Base-by-base conservation (phyloP, 2,113 vertebrate species). In the Rafetus swinhoei region DNA sequence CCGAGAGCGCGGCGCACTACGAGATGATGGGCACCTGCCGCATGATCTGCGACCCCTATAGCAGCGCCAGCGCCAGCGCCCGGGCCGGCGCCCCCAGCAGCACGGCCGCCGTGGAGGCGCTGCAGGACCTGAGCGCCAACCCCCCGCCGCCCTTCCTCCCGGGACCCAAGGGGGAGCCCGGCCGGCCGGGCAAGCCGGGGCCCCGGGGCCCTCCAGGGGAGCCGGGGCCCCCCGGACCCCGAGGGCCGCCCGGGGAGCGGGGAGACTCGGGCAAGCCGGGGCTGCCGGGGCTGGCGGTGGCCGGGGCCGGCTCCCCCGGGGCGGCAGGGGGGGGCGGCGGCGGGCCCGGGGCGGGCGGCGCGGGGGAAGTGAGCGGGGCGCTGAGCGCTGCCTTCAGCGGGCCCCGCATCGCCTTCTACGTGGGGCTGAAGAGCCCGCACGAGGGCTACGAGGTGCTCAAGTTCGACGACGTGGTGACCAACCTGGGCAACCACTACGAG, bases 381-480 rank as follows among this genome's bases (percentile, higher is more conserved):
- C 92, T 96, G 56, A 98, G 98, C 94, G 97, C 98, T 8, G 97
- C 98, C 77, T 92, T 94, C 81, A 96, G 87, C 84, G 97, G 97
- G 14, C 98, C 97, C 82, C 98, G 98, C 97, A 98, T 99, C 95
- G 99, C 99, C 5, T 99, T 99, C 96, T 99, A 99, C 92, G 99
- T 99, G 60, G 99, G 99, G 52, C 98, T 99, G 79, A 99, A 99
- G 97, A 99, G 99, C 85, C 99, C 99, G 1, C 99, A 99, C 95
- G 99, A 99, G 95, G 99, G 99, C 82, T 99, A 99, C 81, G 99
- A 99, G 97, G 97, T 99, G 94, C 98, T 99, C 81, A 99, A 99
- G 96, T 99, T 99, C 96, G 99, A 99, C 98, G 99, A 99, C 97
- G 99, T 99, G 74, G 99, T 99, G 82, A 99, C 99, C 85, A 99